Evolutionary conservation across 1,140 invertebrate genomes (phyloP), one percentile per base, ranked within the genome.

Genomic region (Conus ventricosus): DNA sequence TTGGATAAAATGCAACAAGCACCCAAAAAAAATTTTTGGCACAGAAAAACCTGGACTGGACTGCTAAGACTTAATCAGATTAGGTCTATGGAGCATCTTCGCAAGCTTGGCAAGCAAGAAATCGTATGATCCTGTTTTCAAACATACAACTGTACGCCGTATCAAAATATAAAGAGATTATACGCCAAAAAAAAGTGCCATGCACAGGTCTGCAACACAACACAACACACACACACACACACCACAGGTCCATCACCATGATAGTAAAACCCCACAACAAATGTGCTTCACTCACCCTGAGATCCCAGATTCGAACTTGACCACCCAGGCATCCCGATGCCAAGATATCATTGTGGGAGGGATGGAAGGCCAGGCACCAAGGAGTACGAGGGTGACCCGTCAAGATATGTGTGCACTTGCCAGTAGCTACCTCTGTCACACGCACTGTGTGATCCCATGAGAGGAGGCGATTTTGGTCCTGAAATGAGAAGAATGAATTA

Each of bases 391-490:
- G 97, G 95, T 98, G 98, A 13, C 98, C 98, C 81, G 96, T 96
- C 60, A 98, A 94, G 57, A 97, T 97, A 91, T 96, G 96, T 27
- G 98, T 96, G 94, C 97, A 97, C 94, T 97, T 97, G 0, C 97
- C 97, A 91, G 96, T 98, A 15, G 92, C 91, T 53, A 98, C 94
- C 92, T 98, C 97, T 81, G 97, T 97, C 20, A 99, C 97, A 94
- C 98, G 98, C n/a, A 99, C 97, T 94, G 97, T 97, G 93, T 98
- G 98, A 95, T 99, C 98, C 98, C 98, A 96, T 98, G 98, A 2
- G 97, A 98, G 8, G 98, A 98, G 78, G 98, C 98, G 60, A 98
- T 96, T 95, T 97, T 97, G 23, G 96, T 97, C 80, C 97, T 97
- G 91, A 71, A 71, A 71, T 23, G 23, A 13, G 10, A 63, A 63